A percentile compares a stretch with the other conserved stretches of the same genome.
These are phyloP conservation scores for Meteorus cinctellus DNA, from an alignment of 2,888 invertebrate species.

Conservation along the genomic window DNA sequence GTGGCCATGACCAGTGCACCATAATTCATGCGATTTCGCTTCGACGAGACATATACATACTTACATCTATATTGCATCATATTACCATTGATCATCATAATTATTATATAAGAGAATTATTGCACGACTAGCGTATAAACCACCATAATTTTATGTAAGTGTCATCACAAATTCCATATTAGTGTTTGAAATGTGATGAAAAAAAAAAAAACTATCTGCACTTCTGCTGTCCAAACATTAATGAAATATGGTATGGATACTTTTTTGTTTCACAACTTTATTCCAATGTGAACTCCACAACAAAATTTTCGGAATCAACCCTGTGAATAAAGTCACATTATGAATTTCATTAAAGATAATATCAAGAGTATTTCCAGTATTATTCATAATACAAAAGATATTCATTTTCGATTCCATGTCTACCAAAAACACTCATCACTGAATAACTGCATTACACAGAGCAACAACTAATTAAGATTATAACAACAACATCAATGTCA, in stretches of 20 bases:
- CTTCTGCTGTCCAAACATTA: not conserved
- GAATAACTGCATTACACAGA: not conserved
- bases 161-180: not conserved
- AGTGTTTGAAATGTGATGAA: not conserved
- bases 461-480: not conserved
- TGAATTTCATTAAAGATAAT: too few species aligned
- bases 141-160: slow-evolving; percentile 8
- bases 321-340: too few species aligned
- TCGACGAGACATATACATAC: slow-evolving; percentile 20
- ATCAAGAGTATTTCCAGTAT: too few species aligned
- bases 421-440: too few species aligned
- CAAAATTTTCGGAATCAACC: too few species aligned
- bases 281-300: too few species aligned
- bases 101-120: slow-evolving; percentile 15
- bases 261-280: too few species aligned
- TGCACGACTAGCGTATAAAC: not conserved
- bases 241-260: not conserved
- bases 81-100: slow-evolving; percentile 13
- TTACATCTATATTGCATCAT: not conserved
- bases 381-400: too few species aligned
- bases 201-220: not conserved
- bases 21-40: slow-evolving; percentile 45
- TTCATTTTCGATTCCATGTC: too few species aligned
- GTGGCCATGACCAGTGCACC: slow-evolving; percentile 33
- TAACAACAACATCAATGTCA: not conserved